These are phyloP conservation scores for Acromyrmex echinatior DNA, from an alignment of 1,140 invertebrate genomes.

Conservation along the genomic window DNA sequence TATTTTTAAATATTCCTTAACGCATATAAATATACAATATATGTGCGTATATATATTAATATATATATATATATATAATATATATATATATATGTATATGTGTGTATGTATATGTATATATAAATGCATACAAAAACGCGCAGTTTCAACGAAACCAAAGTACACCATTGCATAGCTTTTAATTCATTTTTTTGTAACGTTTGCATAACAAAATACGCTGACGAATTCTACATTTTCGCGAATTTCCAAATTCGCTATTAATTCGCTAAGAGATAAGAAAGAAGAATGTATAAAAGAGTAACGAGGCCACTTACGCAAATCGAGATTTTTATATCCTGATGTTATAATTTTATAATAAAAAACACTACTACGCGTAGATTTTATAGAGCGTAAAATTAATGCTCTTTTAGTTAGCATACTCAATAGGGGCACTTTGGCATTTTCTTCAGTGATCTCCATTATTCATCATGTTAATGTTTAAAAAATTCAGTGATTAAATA, in stretches of 20 bases:
- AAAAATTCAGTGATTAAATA: no score
- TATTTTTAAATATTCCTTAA: constrained; percentile 44
- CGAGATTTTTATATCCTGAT: neutral
- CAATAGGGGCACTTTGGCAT: no score
- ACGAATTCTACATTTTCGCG: neutral
- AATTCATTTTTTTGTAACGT: constrained; percentile 51
- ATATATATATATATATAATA: no score
- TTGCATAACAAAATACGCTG: neutral
- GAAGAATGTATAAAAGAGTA: neutral
- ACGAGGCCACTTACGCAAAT: neutral
- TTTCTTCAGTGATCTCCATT: no score
- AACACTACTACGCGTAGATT: neutral
- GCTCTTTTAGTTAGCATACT: constrained; percentile 13
- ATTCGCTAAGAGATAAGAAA: neutral
- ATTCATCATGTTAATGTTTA: no score
- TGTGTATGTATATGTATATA: neutral
- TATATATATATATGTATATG: neutral
- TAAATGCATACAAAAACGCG: neutral
- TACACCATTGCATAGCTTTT: constrained; percentile 35
- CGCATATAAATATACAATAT: neutral
- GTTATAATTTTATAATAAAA: neutral
- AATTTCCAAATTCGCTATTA: constrained; percentile 28
- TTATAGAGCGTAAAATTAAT: neutral
- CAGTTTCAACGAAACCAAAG: constrained; percentile 68
- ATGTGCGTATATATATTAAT: neutral